Conservation (phyloP, 2,797 vertebrate genomes). For the Cyprinodon diabolis region DNA sequence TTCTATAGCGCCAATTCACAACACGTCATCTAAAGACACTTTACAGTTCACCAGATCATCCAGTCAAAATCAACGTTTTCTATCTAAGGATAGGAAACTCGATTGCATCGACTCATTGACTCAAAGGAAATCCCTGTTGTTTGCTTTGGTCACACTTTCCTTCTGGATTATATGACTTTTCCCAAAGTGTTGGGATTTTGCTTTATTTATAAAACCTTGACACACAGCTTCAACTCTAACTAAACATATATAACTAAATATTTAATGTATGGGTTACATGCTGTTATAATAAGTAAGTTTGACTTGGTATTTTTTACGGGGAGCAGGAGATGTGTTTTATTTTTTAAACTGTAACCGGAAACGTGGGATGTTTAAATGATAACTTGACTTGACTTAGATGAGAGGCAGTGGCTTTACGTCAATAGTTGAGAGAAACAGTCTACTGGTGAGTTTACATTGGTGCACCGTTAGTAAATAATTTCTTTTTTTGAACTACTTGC, state of each 20-base stretch:
- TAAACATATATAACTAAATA: neutral
- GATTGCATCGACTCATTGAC: too few relatives aligned
- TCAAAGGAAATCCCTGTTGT: too few relatives aligned
- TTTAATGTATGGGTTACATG: neutral
- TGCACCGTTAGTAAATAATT: neutral
- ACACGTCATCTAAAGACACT: too few relatives aligned
- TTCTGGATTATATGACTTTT: neutral
- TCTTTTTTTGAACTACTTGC: too few relatives aligned
- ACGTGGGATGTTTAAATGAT: rapidly evolving
- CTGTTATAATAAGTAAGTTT: neutral
- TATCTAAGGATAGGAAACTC: too few relatives aligned
- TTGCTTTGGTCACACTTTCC: neutral
- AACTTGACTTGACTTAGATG: rapidly evolving
- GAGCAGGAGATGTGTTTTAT: neutral
- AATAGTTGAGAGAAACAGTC: conserved; percentile 20
- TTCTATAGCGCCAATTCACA: too few relatives aligned
- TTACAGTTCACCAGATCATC: too few relatives aligned
- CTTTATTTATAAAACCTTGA: neutral
- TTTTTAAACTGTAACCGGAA: conserved; percentile 21
- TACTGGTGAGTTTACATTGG: neutral
- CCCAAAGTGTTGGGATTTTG: neutral
- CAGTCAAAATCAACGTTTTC: too few relatives aligned
- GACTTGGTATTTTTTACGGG: neutral
- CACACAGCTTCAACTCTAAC: neutral
- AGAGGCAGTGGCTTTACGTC: conserved; percentile 32